Conservation (phyloP, 1,140 invertebrate species). For the Pseudomyrmex sp. region DNA sequence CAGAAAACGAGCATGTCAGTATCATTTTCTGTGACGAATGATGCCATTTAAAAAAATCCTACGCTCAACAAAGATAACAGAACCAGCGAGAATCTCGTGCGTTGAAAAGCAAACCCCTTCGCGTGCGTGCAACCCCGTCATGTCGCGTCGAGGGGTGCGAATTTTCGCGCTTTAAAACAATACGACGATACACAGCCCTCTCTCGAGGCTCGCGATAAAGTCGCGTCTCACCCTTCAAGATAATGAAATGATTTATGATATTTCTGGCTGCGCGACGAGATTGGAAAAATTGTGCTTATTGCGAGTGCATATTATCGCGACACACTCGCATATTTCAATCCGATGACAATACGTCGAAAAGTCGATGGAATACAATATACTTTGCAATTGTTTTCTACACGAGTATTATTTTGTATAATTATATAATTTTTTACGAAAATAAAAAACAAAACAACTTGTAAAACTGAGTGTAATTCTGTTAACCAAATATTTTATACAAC, state of each 20-base stretch:
- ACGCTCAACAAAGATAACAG: slow-evolving; percentile 29
- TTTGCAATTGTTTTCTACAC: not conserved
- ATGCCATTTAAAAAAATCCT: slow-evolving; percentile 20
- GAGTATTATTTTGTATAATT: not conserved
- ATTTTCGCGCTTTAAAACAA: slow-evolving; percentile 66
- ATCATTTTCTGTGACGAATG: slow-evolving; percentile 31
- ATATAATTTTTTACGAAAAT: too few species aligned
- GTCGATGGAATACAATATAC: not conserved
- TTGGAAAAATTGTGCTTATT: slow-evolving; percentile 28
- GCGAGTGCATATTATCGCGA: slow-evolving; percentile 8
- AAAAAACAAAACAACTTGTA: too few species aligned
- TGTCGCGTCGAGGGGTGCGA: slow-evolving; percentile 50
- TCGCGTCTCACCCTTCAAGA: slow-evolving; percentile 25
- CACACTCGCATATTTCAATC: slow-evolving; percentile 9
- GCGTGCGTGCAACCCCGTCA: slow-evolving; percentile 16
- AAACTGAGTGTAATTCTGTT: too few species aligned
- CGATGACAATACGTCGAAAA: not conserved
- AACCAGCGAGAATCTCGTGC: slow-evolving; percentile 47
- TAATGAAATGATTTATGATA: slow-evolving; percentile 46
- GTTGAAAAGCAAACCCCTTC: slow-evolving; percentile 39
- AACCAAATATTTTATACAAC: not conserved
- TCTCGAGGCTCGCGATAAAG: slow-evolving; percentile 21
- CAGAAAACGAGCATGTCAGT: not conserved
- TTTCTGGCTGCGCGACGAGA: slow-evolving; percentile 1
- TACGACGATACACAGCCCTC: slow-evolving; percentile 25